Percentiles rank a stretch among this genome's conserved stretches.
These are phyloP conservation scores for Calephelis virginiensis DNA, from an alignment of 1,140 invertebrate genomes.

Conservation along the genomic window DNA sequence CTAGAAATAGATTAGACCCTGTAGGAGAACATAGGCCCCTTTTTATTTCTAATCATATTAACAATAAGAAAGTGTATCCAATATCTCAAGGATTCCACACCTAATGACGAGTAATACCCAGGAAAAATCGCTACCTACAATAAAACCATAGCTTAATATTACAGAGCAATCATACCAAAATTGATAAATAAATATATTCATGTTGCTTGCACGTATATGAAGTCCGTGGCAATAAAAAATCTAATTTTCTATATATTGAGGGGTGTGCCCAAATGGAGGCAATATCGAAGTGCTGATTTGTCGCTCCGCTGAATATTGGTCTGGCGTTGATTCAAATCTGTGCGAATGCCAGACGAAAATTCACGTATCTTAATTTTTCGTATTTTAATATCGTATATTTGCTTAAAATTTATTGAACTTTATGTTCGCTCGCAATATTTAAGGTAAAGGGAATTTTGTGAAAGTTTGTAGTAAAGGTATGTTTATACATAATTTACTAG, in stretches of 20 bases:
- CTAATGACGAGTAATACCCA: too few relatives aligned
- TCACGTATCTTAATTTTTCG: constrained; percentile 28
- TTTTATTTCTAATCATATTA: too few relatives aligned
- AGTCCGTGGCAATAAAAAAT: constrained; percentile 61
- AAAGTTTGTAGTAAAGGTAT: too few relatives aligned
- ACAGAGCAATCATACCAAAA: not conserved
- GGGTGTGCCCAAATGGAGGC: constrained; percentile 70
- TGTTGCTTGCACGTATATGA: constrained; percentile 23
- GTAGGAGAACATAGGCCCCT: too few relatives aligned
- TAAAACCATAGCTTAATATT: not conserved
- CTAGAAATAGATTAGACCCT: too few relatives aligned
- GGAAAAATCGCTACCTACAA: too few relatives aligned
- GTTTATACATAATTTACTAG: too few relatives aligned
- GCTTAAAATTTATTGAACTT: not conserved
- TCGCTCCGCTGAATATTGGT: constrained; percentile 72
- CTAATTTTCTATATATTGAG: constrained; percentile 70
- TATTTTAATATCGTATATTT: not conserved
- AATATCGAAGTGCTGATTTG: constrained; percentile 77
- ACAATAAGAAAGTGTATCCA: too few relatives aligned
- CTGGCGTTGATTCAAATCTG: constrained; percentile 73
- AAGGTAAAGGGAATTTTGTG: too few relatives aligned
- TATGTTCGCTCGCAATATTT: too few relatives aligned
- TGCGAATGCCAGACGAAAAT: constrained; percentile 55
- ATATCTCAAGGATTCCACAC: too few relatives aligned
- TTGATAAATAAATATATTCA: constrained; percentile 7